phyloP scores from a whole-genome alignment of 2,797 vertebrate species.

The Scyliorhinus canicula region DNA sequence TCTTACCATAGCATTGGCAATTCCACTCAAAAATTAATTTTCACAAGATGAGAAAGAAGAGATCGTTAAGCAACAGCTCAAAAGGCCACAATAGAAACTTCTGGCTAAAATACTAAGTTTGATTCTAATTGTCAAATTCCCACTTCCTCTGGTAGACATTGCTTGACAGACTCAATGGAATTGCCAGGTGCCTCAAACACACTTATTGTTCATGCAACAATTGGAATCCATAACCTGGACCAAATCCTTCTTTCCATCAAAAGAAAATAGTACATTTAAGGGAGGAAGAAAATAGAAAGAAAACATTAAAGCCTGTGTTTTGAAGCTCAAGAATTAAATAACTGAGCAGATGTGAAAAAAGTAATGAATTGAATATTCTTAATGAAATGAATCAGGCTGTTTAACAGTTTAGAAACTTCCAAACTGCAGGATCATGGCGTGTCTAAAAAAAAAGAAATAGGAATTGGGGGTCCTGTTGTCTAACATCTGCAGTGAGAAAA shows the following conservation, averaged over 20 bases:
- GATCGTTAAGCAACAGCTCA: neutral
- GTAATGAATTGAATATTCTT: neutral
- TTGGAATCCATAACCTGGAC: neutral
- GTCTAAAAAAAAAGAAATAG: neutral
- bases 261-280: neutral
- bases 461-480: neutral
- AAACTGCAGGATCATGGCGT: neutral
- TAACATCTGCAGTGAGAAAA: neutral
- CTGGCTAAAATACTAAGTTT: neutral
- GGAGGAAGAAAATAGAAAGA: neutral
- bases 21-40: neutral
- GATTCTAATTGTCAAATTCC: neutral
- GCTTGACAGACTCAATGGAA: neutral
- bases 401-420: neutral
- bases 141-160: neutral
- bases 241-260: neutral
- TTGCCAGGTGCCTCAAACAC: neutral
- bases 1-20: neutral
- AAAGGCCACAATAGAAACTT: neutral
- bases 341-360: neutral
- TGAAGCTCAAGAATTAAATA: neutral
- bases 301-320: neutral
- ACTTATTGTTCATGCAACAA: neutral
- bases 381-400: neutral
- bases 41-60: neutral